Evolutionary conservation across 2,113 vertebrate genomes (phyloP), one percentile per base, ranked within the genome.

Genomic region (Pygoscelis adeliae): DNA sequence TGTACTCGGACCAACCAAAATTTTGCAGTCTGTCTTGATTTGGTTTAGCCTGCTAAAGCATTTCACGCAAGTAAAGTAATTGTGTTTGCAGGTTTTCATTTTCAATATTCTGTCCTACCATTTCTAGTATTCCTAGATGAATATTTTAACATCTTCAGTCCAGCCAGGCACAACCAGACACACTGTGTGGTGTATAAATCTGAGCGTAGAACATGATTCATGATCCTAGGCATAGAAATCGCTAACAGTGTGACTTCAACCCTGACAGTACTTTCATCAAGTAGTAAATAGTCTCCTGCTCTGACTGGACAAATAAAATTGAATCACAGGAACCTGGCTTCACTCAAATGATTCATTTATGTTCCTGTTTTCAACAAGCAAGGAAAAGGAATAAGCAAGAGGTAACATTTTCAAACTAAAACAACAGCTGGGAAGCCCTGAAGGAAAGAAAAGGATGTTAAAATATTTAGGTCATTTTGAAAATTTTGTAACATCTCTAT

Each of bases 211-310:
- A 71, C 20, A 58, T 58, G 40, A 87, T 93, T 96, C 50, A 71
- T 95, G 34, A 86, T 95, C 81, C 63, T 40, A 80, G 59, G 29
- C 19, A 63, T 15, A 90, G 42, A 78, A 95, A 94, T 94, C 79
- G 83, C 67, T 94, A 95, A 67, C 73, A 87, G 15, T 66, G 66
- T 96, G 88, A 89, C 73, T 95, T 95, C 70, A 67, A 72, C 40
- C 22, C 55, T 93, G 89, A 93, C 16, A 86, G 67, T 83, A 83
- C 52, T 96, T 97, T 97, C 87, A 97, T 97, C 83, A 96, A 90
- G 36, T 55, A 44, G n/a, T 85, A 87, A 93, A 91, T 46, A 80
- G 38, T 53, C 12, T 87, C 30, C 11, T 59, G 7, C 78, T 95
- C 25, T 88, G 84, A 23, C 46, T 66, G 18, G 42, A 29, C 26